Conservation (phyloP, 2,113 vertebrate species). For the Tiliqua scincoides region DNA sequence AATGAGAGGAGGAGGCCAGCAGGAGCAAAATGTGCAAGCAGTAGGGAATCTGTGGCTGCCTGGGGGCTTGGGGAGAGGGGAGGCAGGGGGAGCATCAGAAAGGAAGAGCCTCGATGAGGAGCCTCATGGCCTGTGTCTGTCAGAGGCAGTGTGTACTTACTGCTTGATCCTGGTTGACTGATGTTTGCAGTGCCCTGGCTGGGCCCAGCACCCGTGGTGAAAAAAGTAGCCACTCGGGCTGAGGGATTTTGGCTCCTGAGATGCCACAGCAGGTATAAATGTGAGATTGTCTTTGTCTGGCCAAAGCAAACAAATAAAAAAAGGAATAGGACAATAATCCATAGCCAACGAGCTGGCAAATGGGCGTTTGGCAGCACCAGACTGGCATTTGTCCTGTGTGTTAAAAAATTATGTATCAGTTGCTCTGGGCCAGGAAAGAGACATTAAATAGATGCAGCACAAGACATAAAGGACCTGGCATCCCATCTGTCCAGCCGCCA, state of each 20-base stretch:
- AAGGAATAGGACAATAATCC: background rate
- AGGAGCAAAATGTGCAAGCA: slow-evolving; percentile 16
- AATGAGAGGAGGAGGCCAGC: background rate
- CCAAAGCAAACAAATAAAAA: slow-evolving; percentile 19
- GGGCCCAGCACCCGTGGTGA: background rate
- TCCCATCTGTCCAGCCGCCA: slow-evolving; percentile 31
- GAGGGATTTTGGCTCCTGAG: background rate
- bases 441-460: background rate
- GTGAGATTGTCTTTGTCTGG: background rate
- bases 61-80: background rate
- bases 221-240: background rate
- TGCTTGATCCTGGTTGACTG: background rate
- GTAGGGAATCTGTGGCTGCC: slow-evolving; percentile 2
- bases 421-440: slow-evolving; percentile 25
- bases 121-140: background rate
- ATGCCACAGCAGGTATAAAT: background rate
- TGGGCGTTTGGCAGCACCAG: background rate
- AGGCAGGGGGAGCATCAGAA: background rate
- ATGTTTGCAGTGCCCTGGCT: background rate
- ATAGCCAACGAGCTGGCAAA: background rate
- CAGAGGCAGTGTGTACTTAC: no score
- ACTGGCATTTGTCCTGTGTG: slow-evolving; percentile 14
- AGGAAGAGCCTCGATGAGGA: no score
- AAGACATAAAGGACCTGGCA: background rate
- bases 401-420: slow-evolving; percentile 24